A percentile compares a stretch with the other conserved stretches of the same genome.
These are phyloP conservation scores for Myotis vivesi DNA, from an alignment of 2,797 vertebrate species.

Conservation along the genomic window DNA sequence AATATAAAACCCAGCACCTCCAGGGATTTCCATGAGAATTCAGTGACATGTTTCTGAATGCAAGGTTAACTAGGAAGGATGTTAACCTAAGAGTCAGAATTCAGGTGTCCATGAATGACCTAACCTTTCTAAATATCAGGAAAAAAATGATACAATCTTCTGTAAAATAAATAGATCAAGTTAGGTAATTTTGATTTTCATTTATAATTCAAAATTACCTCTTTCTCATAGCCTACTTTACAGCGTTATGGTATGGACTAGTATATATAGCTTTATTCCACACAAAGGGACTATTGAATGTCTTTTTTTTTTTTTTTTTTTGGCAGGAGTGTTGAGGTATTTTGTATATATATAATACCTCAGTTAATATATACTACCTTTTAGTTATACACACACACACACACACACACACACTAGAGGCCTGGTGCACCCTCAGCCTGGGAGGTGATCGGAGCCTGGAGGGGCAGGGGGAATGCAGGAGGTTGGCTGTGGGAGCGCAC, in stretches of 20 bases:
- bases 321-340: background rate
- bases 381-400: background rate
- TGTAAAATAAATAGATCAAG: background rate
- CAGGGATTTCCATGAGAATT: background rate
- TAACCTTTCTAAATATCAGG: background rate
- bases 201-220: background rate
- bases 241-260: background rate
- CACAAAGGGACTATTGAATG: background rate
- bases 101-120: background rate
- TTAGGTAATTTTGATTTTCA: slow-evolving; percentile 9
- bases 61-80: background rate
- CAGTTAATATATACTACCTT: background rate
- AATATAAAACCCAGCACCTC: background rate
- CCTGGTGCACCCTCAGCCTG: no score
- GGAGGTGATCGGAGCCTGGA: no score
- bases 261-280: background rate
- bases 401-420: no score
- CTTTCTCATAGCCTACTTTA: background rate
- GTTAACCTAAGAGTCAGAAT: background rate
- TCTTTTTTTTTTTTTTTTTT: background rate
- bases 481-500: no score
- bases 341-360: background rate
- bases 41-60: background rate
- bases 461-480: no score
- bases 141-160: background rate